phyloP scores from a whole-genome alignment of 2,888 invertebrate genomes.

The Hipparchia sbordonii region DNA sequence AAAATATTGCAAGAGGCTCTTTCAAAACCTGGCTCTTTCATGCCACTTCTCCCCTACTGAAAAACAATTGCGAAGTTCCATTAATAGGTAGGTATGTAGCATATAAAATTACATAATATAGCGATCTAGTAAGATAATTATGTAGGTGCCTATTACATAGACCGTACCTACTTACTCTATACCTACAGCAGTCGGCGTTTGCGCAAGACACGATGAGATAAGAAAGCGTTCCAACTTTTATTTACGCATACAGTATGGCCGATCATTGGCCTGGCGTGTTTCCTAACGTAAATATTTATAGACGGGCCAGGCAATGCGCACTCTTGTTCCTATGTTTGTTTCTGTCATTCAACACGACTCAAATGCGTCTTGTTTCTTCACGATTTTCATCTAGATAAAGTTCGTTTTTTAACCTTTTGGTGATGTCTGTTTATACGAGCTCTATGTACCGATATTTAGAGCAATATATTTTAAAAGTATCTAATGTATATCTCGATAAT shows the following conservation, averaged over 20 bases:
- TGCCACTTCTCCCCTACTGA: too few species aligned
- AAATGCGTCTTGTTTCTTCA: conserved; percentile 49
- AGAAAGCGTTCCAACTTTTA: conserved; percentile 74
- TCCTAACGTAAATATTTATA: conserved; percentile 82
- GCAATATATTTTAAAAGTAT: too few species aligned
- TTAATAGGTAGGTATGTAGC: too few species aligned
- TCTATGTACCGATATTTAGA: background rate
- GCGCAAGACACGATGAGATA: conserved; percentile 78
- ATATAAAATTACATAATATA: too few species aligned
- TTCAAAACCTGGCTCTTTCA: too few species aligned
- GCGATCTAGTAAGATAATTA: too few species aligned
- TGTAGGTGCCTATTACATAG: too few species aligned
- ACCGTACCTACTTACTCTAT: too few species aligned
- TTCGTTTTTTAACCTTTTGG: conserved; percentile 7
- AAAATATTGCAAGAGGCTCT: too few species aligned
- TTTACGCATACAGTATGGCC: conserved; percentile 69
- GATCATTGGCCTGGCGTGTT: conserved; percentile 79
- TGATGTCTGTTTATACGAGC: background rate
- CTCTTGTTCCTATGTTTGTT: conserved; percentile 79
- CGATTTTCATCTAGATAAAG: conserved; percentile 17
- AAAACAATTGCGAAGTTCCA: too few species aligned
- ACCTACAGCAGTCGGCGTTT: conserved; percentile 49
- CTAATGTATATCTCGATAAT: too few species aligned
- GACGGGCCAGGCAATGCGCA: conserved; percentile 63
- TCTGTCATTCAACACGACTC: conserved; percentile 75